Percentiles rank a stretch among this genome's conserved stretches.
These are phyloP conservation scores for Eriocheir sinensis DNA, from an alignment of 1,140 invertebrate genomes.

Conservation along the genomic window DNA sequence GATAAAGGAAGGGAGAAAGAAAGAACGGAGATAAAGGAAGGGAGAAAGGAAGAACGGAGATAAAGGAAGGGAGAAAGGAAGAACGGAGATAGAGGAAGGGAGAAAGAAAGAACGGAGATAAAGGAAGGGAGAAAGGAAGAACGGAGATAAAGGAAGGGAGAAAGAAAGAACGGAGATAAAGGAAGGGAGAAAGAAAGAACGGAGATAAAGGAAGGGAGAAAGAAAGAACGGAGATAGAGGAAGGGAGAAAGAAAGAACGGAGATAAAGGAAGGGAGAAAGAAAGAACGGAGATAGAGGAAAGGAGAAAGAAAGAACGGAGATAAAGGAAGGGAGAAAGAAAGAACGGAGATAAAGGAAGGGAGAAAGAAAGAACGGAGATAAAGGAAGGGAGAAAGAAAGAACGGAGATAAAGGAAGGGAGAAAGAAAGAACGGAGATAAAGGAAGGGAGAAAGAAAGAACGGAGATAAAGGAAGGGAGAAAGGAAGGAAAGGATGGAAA, in stretches of 20 bases:
- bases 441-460: too few species aligned
- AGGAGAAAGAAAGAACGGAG: too few species aligned
- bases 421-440: too few species aligned
- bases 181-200: not conserved
- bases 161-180: not conserved
- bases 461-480: too few species aligned
- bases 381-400: not conserved
- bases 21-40: too few species aligned
- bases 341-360: not conserved
- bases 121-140: too few species aligned
- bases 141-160: too few species aligned
- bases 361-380: not conserved
- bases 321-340: not conserved
- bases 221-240: not conserved
- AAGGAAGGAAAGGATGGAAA: too few species aligned
- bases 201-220: not conserved
- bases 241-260: not conserved
- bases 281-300: too few species aligned
- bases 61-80: not conserved
- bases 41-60: not conserved
- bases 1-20: too few species aligned
- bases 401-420: too few species aligned
- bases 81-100: not conserved
- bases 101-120: too few species aligned
- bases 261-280: not conserved